Evolutionary conservation across 2,113 vertebrate genomes (phyloP).

Genomic region (Epinephelus fuscoguttatus): DNA sequence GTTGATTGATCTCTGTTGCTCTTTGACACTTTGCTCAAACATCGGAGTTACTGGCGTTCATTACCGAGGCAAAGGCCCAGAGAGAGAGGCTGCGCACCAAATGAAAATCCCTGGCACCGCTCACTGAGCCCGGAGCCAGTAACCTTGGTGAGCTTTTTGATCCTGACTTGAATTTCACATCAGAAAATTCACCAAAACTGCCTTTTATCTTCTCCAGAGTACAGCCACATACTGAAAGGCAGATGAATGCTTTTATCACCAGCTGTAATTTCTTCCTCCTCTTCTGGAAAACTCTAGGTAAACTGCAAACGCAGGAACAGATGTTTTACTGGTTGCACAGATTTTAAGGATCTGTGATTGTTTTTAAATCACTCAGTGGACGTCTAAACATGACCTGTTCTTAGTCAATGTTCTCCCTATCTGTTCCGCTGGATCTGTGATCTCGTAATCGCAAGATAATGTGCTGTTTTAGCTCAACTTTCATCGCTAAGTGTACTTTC

Average conservation of each 20-base stretch:
- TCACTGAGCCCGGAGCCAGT: slow-evolving; percentile 40
- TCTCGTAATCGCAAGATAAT: not conserved
- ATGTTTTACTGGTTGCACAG: slow-evolving; percentile 18
- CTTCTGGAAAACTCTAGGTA: slow-evolving; percentile 19
- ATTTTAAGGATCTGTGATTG: slow-evolving; percentile 33
- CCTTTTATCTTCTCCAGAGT: slow-evolving; percentile 58
- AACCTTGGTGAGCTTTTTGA: slow-evolving; percentile 60
- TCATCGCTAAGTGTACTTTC: not conserved
- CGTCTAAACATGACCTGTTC: not conserved
- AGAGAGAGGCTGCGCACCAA: slow-evolving; percentile 28
- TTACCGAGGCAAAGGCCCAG: slow-evolving; percentile 22
- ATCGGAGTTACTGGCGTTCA: slow-evolving; percentile 33
- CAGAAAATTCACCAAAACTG: slow-evolving; percentile 67
- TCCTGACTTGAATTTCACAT: slow-evolving; percentile 68
- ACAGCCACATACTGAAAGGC: slow-evolving; percentile 52
- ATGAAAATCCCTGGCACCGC: slow-evolving; percentile 56
- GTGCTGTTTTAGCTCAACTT: not conserved
- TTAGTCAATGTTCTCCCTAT: not conserved
- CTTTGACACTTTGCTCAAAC: slow-evolving; percentile 32
- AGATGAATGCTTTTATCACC: slow-evolving; percentile 58
- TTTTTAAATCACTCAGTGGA: not conserved
- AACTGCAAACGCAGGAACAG: slow-evolving; percentile 26
- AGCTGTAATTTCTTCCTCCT: slow-evolving; percentile 40
- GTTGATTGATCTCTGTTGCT: not conserved
- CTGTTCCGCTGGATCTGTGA: not conserved